Base-by-base conservation (phyloP, 2,888 invertebrate genomes). In the Aricia artaxerxes region DNA sequence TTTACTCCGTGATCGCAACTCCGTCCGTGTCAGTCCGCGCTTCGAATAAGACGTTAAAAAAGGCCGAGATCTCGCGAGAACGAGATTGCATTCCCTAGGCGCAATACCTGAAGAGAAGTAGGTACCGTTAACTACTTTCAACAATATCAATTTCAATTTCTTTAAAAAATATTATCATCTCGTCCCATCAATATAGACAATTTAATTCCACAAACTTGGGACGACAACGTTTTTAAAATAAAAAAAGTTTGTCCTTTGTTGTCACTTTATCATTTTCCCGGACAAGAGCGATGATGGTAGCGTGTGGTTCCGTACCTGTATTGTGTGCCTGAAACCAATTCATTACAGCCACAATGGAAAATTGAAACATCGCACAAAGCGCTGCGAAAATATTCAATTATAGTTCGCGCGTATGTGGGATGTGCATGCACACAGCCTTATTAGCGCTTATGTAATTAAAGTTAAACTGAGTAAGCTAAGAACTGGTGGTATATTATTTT, bases 311-410 rank as follows among this genome's bases (percentile, higher is more conserved):
- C 31, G 57, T 24, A 53, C 24, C 24, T 24, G 24, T 35, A 13
- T 40, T 49, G 75, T 24, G 7, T 31, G 13, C 31, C 5, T 53
- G 35, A 35, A 49, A 57, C 31, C 57, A 76, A 75, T 76, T 76
- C 76, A 76, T 35, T 31, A 76, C 53, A 2, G 35, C 13, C 76
- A 75, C 75, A 76, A 35, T 53, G 53, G 76, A 76, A 57, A 76
- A 57, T 76, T 76, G 57, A 76, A 31, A 76, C 53, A 49, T 73
- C 44, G 24, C 11, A 49, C 44, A 75, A 75, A 75, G 49, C 44
- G 49, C 24, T 49, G 11, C 75, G 24, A 49, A 75, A 75, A 31
- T 49, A 75, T 75, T 49, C 9, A 75, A 75, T n/a, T 73, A 24
- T 49, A 35, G 5, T 69, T 64, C 31, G 35, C 69, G 13, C 69